Base-by-base conservation (phyloP, 1,140 invertebrate species). In the Apolygus lucorum region DNA sequence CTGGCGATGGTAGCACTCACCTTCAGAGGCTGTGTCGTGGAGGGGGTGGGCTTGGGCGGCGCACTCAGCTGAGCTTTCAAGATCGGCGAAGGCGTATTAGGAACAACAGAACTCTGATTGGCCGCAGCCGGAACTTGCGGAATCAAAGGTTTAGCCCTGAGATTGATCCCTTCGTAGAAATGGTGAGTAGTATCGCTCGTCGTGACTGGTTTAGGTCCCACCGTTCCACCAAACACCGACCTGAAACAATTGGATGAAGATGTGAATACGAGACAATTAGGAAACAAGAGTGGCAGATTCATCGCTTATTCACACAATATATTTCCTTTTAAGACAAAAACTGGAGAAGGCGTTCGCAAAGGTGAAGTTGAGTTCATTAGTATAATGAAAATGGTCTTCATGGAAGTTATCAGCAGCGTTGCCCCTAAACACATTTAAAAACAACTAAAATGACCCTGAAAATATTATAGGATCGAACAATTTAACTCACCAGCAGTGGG, bases 61-160 rank as follows among this genome's bases (percentile, higher is more conserved):
- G 87, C 86, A 76, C 87, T 88, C 68, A 90, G 81, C 78, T 89
- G 88, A 74, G 88, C 88, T 82, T 90, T 90, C 22, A 90, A 82
- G 77, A 90, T 90, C n/a, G 87, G 86, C 69, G 87, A 88, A 62
- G 84, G 84, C 68, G 82, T 77, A 34, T 67, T 72, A n/a, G 52
- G 67, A 29, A 66, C 42, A 52, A 65, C 14, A 21, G 71, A 27
- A n/a, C 68, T 72, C 59, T 34, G 75, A 74, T n/a, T 54, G 52
- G 42, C 27, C 8, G 63, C 13, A 25, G 68, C n/a, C n/a, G 49
- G n/a, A 42, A 64, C 28, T 62, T 49, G 13, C 14, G 67, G 25
- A 24, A 63, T 24, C 62, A 73, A 70, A 59, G 75, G 72, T 74
- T 82, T 84, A 17, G 84, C 82, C 70, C 87, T 84, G 74, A 88